phyloP scores from a whole-genome alignment of 2,113 vertebrate genomes.

The Aramus guarauna region DNA sequence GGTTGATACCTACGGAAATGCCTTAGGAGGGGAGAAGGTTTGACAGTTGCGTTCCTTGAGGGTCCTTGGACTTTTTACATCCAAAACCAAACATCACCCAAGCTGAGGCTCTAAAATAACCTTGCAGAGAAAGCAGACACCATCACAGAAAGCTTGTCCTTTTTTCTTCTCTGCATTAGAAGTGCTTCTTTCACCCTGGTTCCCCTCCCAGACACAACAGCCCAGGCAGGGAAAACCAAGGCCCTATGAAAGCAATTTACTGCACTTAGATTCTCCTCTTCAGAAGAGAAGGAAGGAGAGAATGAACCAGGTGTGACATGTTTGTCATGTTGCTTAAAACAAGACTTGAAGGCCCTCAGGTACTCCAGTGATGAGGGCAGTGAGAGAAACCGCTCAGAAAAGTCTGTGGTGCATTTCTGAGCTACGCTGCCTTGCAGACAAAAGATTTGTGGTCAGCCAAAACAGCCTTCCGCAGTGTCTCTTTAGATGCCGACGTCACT shows the following conservation, averaged over 20 bases:
- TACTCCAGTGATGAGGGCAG: background rate
- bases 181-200: background rate
- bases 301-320: background rate
- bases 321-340: background rate
- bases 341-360: background rate
- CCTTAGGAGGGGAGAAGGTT: background rate
- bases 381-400: background rate
- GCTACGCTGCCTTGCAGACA: background rate
- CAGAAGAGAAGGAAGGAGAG: background rate
- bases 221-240: background rate
- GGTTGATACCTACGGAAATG: background rate
- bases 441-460: background rate
- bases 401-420: background rate
- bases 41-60: background rate
- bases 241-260: background rate
- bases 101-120: background rate
- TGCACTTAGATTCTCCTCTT: background rate
- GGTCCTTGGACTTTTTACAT: background rate
- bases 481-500: fast-evolving
- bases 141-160: background rate
- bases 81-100: background rate
- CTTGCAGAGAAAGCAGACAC: background rate
- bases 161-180: background rate
- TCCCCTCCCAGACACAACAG: background rate
- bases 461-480: background rate